Evolutionary conservation across 2,113 vertebrate genomes (phyloP), one percentile per base, ranked within the genome.

Genomic region (Sphaerodactylus townsendi): DNA sequence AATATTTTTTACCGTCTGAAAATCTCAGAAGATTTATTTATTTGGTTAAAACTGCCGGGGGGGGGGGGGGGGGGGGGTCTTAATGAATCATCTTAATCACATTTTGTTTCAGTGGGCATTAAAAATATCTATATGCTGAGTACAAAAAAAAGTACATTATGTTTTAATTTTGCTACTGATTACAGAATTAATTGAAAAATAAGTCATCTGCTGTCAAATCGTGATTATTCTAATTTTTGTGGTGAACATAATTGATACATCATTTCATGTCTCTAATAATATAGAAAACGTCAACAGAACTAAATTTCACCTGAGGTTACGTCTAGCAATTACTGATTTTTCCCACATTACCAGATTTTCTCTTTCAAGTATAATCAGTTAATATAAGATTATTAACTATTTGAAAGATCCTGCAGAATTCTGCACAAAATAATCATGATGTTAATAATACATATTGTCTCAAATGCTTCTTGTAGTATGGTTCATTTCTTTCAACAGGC

Each of bases 141-240:
- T 33, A 74, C 25, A 3, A 84, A 50, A 50, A n/a, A 80, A 41
- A 7, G 62, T 3, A n/a, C n/a, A 25, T 56, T 25, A 50, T 19
- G 13, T 81, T 89, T 83, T 74, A 41, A 4, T 81, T 84, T 79
- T 46, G 11, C 59, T 0, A 0, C 48, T 17, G 17, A 79, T 69
- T 79, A 28, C 28, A 37, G 79, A 82, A 1, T 46, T 87, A 19
- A 64, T 6, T 62, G 72, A 83, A 82, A 86, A 89, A 71, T 25
- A 77, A 62, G 81, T 68, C 10, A 82, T 25, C 0, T 86, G 0
- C 25, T 64, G 33, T 39, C 14, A 56, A 21, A 76, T n/a, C 53
- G 44, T 25, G 0, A 81, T 1, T 75, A 66, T 10, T 80, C 85
- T 56, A 65, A 0, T 62, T 59, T 48, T 1, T 87, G 8, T 88